A percentile compares a stretch with the other conserved stretches of the same genome.
phyloP scores from a whole-genome alignment of 2,113 vertebrate species.

The Gasterosteus nipponicus region DNA sequence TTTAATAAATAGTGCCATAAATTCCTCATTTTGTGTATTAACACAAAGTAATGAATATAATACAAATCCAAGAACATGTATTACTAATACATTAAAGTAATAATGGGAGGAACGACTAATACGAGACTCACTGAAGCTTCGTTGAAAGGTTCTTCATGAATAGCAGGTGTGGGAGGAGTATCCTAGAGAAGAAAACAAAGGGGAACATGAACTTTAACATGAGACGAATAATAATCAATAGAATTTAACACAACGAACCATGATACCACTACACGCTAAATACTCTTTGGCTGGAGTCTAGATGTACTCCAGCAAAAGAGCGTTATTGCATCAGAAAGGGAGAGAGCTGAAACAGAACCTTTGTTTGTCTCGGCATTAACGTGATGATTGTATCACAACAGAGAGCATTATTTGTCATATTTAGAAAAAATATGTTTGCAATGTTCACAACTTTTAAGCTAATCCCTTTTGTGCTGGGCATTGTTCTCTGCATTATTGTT shows the following conservation, averaged over 20 bases:
- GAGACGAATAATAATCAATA: slow-evolving; percentile 18
- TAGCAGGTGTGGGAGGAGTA: slow-evolving; percentile 80
- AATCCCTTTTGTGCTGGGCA: slow-evolving; percentile 5
- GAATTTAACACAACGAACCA: background rate
- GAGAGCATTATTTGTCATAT: slow-evolving; percentile 5
- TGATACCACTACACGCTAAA: too few relatives aligned
- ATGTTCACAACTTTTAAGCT: slow-evolving; percentile 10
- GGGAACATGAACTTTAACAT: slow-evolving; percentile 41
- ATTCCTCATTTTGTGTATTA: background rate
- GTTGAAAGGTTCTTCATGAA: slow-evolving; percentile 78
- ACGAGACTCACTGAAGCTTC: slow-evolving; percentile 79
- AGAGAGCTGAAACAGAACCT: slow-evolving; percentile 5
- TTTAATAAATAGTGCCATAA: background rate
- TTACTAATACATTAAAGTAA: background rate
- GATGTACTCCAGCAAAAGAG: background rate
- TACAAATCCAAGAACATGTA: background rate
- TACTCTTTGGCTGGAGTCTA: too few relatives aligned
- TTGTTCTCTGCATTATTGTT: slow-evolving; percentile 7
- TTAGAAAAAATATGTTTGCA: background rate
- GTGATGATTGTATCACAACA: background rate
- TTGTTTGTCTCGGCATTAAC: slow-evolving; percentile 5
- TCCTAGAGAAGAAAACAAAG: slow-evolving; percentile 75
- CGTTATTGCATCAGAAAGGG: slow-evolving; percentile 3
- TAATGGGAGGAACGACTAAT: background rate
- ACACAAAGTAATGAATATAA: background rate